Evolutionary conservation across 2,113 vertebrate genomes (phyloP), one percentile per base, ranked within the genome.

Genomic region (Sterrhoptilus dennistouni): DNA sequence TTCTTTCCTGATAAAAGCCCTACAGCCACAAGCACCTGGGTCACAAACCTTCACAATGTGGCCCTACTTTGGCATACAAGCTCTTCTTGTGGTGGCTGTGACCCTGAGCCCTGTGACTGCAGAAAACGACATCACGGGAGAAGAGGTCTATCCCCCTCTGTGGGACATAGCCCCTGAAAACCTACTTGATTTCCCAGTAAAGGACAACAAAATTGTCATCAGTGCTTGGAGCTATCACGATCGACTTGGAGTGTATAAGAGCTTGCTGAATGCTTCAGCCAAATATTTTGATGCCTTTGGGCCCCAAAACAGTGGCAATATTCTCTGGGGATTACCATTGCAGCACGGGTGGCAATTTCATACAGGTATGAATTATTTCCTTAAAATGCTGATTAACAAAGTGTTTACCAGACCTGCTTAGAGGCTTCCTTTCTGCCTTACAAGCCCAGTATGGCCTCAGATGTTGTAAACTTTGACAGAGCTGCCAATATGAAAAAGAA

Each of bases 301-400:
- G 79, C 52, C 95, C 29, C 93, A 95, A 21, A 96, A 98, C 24
- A 97, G 93, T 21, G 97, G 97, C 35, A 99, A 97, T 91, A 82
- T 98, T 16, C 35, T 99, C 7, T 99, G 99, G 99, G 98, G 98
- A 23, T 96, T 99, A 64, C 96, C 98, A 5, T 9, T 99, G 90
- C 98, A 99, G 92, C 94, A 98, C 11, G 98, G 97, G n/a, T 99
- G 99, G 99, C 98, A 99, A 87, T 97, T 95, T 27, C 90, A 3
- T 24, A 98, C 99, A 98, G 99, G 99, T 99, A 97, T 66, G 94
- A 89, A 33, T 35, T 68, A 75, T 52, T n/a, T 82, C n/a, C 9
- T 93, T 93, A 60, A 44, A 2, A 3, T 77, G 4, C 11, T 80
- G 36, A 82, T 69, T 11, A 76, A 23, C 14, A 12, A 77, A 69